Evolutionary conservation across 2,113 vertebrate species (phyloP), one percentile per base, ranked within the genome.

Genomic region (Connochaetes taurinus): DNA sequence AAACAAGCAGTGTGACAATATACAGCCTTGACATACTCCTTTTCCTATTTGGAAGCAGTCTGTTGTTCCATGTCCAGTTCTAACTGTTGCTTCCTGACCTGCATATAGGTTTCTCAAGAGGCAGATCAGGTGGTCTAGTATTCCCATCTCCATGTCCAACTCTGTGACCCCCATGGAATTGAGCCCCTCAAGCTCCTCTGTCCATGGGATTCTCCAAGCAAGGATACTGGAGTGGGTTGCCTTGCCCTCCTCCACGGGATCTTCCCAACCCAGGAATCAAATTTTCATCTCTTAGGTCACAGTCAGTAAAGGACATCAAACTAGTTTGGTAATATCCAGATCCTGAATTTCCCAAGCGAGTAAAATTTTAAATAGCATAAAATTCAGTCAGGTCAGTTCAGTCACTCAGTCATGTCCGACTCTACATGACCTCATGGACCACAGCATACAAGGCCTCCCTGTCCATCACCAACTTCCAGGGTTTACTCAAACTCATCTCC

Each of bases 341-440:
- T 23, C 19, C 4, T 58, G 11, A 2, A 9, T 87, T 83, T 40
- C 47, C 53, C 23, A 87, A 40, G 43, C 9, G 2, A 78, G 5
- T 17, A 27, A 33, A 45, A 78, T 13, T 50, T 71, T 84, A 78
- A 62, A 50, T 57, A 57, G 19, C 13, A 27, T 31, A 29, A 64
- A 86, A 82, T 81, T 31, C 29, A 31, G 29, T 62, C 60, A 62
- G 14, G 33, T 16, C 60, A 33, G 60, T 62, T 62, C 60, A 33
- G 60, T 71, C 0, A 0, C 17, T 36, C n/a, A 21, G 64, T 36
- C 9, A 0, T 71, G 67, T 23, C 19, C 0, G 0, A 40, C 67
- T 40, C 67, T 40, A 12, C 0, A 2, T 0, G 5, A 71, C 67
- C n/a, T 19, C 67, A 12, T 71, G 67, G 19, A 40, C 9, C n/a